A percentile compares a stretch with the other conserved stretches of the same genome.
Evolutionary conservation across 2,113 vertebrate species (phyloP).

Genomic region (Seriola rivoliana): DNA sequence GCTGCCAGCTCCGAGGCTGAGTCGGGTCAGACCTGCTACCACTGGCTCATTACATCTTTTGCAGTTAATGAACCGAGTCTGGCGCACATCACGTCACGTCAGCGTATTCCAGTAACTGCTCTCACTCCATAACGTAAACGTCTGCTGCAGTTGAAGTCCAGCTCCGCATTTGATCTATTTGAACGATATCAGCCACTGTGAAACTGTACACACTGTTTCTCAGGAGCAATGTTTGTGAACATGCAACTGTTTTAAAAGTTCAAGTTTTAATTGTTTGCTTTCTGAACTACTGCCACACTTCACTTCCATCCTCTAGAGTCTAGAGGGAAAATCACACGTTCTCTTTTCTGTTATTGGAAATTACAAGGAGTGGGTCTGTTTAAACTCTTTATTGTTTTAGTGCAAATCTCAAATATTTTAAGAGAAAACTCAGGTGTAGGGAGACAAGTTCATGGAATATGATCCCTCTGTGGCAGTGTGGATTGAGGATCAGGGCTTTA

Average conservation of each 20-base stretch:
- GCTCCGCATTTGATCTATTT: conserved; percentile 14
- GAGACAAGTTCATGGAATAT: not conserved
- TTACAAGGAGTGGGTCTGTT: not conserved
- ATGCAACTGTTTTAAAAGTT: conserved; percentile 16
- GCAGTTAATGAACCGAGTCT: conserved; percentile 39
- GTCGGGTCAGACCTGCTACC: conserved; percentile 5
- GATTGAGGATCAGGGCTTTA: conserved; percentile 4
- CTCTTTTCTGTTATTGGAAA: not conserved
- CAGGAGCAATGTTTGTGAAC: not conserved
- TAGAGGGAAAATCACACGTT: not conserved
- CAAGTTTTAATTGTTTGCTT: not conserved
- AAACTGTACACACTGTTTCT: conserved; percentile 14
- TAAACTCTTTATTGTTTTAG: not conserved
- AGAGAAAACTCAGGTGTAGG: not conserved
- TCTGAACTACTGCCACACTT: not conserved
- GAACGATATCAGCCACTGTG: conserved; percentile 12
- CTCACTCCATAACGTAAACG: conserved; percentile 28
- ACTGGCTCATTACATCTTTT: conserved; percentile 29
- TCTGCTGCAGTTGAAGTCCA: conserved; percentile 8
- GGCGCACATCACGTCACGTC: conserved; percentile 35
- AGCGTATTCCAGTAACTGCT: conserved; percentile 41
- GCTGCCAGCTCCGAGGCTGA: not conserved
- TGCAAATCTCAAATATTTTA: not conserved
- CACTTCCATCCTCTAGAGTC: not conserved
- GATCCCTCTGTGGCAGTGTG: not conserved